Conservation (phyloP, 2,888 invertebrate species). For the Epinotia bilunana region DNA sequence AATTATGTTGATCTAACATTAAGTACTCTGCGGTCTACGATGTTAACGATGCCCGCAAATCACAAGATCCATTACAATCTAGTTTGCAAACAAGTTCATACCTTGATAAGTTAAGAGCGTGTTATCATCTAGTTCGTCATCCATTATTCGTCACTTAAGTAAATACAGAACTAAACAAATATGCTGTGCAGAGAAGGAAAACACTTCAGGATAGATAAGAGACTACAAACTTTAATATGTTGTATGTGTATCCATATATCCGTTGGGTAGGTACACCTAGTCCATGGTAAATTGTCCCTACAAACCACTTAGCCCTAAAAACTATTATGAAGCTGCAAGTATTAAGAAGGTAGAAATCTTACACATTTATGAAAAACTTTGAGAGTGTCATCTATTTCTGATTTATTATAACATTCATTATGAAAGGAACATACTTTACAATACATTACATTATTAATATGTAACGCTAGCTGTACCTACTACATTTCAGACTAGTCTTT, state of each 20-base stretch:
- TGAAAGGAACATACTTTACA: too few relatives aligned
- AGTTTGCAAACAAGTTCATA: slow-evolving; percentile 39
- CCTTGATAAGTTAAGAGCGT: slow-evolving; percentile 36
- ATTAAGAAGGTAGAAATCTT: too few relatives aligned
- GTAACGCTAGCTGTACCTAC: too few relatives aligned
- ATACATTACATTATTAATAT: too few relatives aligned
- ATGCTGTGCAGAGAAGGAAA: slow-evolving; percentile 12
- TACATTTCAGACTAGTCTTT: too few relatives aligned
- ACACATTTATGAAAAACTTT: too few relatives aligned
- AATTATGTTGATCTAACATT: slow-evolving; percentile 35
- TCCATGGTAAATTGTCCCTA: not conserved
- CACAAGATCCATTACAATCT: slow-evolving; percentile 38
- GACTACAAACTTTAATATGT: not conserved
- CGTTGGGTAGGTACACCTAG: too few relatives aligned
- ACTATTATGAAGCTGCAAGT: too few relatives aligned
- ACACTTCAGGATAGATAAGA: not conserved
- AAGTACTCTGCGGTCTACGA: slow-evolving; percentile 29
- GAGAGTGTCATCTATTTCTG: too few relatives aligned
- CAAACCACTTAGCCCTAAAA: not conserved
- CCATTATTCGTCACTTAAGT: slow-evolving; percentile 13
- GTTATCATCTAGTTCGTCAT: slow-evolving; percentile 31
- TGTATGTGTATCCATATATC: too few relatives aligned
- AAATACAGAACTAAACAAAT: slow-evolving; percentile 26
- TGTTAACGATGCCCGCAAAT: slow-evolving; percentile 37
- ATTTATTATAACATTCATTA: too few relatives aligned